Conservation (phyloP, 2,113 vertebrate genomes). For the Orycteropus afer region DNA sequence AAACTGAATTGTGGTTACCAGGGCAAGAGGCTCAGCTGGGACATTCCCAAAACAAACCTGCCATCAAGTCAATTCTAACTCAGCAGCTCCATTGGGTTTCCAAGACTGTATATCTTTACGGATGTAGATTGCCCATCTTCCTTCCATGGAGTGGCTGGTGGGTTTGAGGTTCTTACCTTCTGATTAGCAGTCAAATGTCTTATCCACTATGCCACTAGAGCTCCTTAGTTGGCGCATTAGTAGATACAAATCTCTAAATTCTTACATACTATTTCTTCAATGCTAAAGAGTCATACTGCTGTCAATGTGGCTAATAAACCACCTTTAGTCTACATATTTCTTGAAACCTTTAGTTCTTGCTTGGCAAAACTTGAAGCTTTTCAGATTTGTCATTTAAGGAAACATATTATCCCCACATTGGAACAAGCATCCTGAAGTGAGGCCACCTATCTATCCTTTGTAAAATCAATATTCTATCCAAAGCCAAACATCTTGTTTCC, state of each 20-base stretch:
- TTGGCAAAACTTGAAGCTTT: neutral
- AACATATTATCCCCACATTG: neutral
- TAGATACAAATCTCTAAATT: neutral
- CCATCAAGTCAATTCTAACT: too few relatives aligned
- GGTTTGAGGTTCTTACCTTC: too few relatives aligned
- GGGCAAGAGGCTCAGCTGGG: neutral
- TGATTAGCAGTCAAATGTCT: too few relatives aligned
- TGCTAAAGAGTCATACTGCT: neutral
- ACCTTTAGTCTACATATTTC: neutral
- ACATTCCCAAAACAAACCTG: too few relatives aligned
- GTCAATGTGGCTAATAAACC: neutral
- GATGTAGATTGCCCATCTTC: too few relatives aligned
- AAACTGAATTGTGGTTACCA: neutral
- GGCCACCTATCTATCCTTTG: neutral
- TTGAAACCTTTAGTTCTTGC: neutral
- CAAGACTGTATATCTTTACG: too few relatives aligned
- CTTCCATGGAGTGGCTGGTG: too few relatives aligned
- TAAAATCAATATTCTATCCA: neutral
- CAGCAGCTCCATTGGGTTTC: too few relatives aligned
- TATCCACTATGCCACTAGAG: too few relatives aligned
- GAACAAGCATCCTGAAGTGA: neutral
- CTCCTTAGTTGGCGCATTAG: neutral
- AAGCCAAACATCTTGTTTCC: neutral
- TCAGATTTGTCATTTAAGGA: slow-evolving; percentile 2
- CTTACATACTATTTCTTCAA: neutral